Conservation (phyloP, 2,888 invertebrate species). For the Chymomyza procnemis region DNA sequence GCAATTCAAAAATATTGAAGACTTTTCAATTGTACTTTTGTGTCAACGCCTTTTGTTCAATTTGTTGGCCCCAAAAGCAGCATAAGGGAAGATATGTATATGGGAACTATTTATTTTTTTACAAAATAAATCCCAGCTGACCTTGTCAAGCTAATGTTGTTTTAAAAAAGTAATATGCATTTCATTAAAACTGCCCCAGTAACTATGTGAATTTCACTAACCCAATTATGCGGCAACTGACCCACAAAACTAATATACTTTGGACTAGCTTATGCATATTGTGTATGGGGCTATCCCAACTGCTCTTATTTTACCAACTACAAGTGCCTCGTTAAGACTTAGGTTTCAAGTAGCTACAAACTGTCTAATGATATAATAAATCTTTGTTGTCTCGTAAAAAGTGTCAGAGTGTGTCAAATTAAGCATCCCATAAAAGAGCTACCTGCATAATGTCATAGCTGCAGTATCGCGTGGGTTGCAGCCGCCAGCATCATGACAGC, state of each 20-base stretch:
- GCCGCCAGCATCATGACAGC: not conserved
- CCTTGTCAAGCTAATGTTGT: not conserved
- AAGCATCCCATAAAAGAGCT: slow-evolving; percentile 29
- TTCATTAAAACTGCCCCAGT: not conserved
- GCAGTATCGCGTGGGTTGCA: slow-evolving; percentile 10
- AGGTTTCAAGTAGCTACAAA: not conserved
- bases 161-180: not conserved
- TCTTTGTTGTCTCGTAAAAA: slow-evolving; percentile 46
- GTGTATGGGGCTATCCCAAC: not conserved
- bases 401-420: slow-evolving; percentile 59
- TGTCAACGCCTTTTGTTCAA: slow-evolving; percentile 14
- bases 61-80: not conserved
- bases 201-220: not conserved
- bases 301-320: slow-evolving; percentile 43
- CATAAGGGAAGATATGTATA: not conserved
- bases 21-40: slow-evolving; percentile 37
- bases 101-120: not conserved
- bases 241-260: not conserved
- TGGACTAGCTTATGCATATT: not conserved
- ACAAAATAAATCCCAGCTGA: not conserved
- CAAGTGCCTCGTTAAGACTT: slow-evolving; percentile 23
- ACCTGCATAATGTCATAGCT: slow-evolving; percentile 6
- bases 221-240: not conserved
- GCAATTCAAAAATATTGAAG: slow-evolving; percentile 33
- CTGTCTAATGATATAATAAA: slow-evolving; percentile 60